These are phyloP conservation scores for Anarsia innoxiella DNA, from an alignment of 2,888 invertebrate species.

Conservation along the genomic window DNA sequence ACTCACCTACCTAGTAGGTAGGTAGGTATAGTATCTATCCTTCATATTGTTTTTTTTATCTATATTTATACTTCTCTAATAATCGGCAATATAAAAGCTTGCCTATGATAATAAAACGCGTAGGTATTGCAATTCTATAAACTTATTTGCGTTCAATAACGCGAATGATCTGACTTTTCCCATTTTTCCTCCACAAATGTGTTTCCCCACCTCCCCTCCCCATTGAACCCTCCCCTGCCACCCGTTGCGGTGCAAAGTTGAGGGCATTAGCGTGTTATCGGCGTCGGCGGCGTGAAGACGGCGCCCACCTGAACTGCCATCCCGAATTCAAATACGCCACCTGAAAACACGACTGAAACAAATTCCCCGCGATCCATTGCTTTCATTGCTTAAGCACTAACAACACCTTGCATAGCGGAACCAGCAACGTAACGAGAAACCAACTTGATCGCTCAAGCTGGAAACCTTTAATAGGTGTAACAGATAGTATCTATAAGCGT, in stretches of 20 bases:
- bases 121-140: conserved; percentile 30
- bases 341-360: conserved; percentile 25
- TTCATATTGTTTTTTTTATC: too few relatives aligned
- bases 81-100: too few relatives aligned
- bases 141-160: conserved; percentile 71
- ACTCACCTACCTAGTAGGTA: too few relatives aligned
- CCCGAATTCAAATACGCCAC: conserved; percentile 31
- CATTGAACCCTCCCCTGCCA: conserved; percentile 37
- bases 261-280: conserved; percentile 76
- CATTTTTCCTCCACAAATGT: conserved; percentile 62
- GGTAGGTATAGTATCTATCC: too few relatives aligned
- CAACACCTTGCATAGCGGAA: conserved; percentile 12
- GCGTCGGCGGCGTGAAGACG: conserved; percentile 68
- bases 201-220: conserved; percentile 30
- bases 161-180: conserved; percentile 69
- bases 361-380: conserved; percentile 28
- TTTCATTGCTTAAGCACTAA: conserved; percentile 13
- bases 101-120: not conserved
- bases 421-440: conserved; percentile 33
- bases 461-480: conserved; percentile 52
- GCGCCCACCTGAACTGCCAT: conserved; percentile 64
- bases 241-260: conserved; percentile 73
- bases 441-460: conserved; percentile 3
- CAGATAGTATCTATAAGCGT: conserved; percentile 73
- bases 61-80: too few relatives aligned